These are phyloP conservation scores for Augiades crinisus DNA, from an alignment of 2,888 invertebrate species.

Conservation along the genomic window DNA sequence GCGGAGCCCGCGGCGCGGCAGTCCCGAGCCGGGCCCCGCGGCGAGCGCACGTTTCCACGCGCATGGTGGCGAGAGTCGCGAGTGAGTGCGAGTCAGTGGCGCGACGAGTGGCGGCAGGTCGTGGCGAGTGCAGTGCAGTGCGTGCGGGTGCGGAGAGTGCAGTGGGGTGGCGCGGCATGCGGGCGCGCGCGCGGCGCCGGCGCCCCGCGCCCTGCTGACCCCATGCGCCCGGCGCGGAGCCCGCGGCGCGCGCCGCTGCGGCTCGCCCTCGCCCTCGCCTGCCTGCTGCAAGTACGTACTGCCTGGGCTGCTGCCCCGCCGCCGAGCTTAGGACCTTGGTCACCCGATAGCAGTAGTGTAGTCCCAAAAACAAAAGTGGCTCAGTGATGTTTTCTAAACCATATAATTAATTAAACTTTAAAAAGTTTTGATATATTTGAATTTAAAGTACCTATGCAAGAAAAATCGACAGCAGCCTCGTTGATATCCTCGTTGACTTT, in stretches of 20 bases:
- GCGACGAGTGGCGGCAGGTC: constrained; percentile 22
- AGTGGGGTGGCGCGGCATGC: constrained; percentile 46
- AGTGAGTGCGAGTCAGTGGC: constrained; percentile 25
- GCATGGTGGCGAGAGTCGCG: constrained; percentile 12
- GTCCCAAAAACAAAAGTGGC: too few relatives aligned
- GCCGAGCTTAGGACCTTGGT: too few relatives aligned
- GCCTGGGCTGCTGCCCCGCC: not conserved
- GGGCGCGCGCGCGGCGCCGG: constrained; percentile 50
- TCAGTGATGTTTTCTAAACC: too few relatives aligned
- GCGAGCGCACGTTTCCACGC: constrained; percentile 43
- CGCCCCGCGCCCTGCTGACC: constrained; percentile 48
- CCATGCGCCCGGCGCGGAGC: constrained; percentile 59
- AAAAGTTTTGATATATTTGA: too few relatives aligned
- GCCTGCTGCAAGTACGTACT: constrained; percentile 62
- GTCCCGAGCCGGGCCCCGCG: constrained; percentile 52
- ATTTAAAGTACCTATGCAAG: too few relatives aligned
- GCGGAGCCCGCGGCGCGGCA: constrained; percentile 46
- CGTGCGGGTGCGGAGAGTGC: constrained; percentile 31
- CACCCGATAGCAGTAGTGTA: too few relatives aligned
- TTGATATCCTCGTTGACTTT: too few relatives aligned
- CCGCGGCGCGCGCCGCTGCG: constrained; percentile 67
- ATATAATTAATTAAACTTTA: too few relatives aligned
- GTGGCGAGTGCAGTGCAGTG: constrained; percentile 36
- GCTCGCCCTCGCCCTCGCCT: constrained; percentile 70
- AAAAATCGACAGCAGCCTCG: too few relatives aligned